These are phyloP conservation scores for Trichogramma dendrolimi DNA, from an alignment of 2,888 invertebrate species.

Conservation along the genomic window DNA sequence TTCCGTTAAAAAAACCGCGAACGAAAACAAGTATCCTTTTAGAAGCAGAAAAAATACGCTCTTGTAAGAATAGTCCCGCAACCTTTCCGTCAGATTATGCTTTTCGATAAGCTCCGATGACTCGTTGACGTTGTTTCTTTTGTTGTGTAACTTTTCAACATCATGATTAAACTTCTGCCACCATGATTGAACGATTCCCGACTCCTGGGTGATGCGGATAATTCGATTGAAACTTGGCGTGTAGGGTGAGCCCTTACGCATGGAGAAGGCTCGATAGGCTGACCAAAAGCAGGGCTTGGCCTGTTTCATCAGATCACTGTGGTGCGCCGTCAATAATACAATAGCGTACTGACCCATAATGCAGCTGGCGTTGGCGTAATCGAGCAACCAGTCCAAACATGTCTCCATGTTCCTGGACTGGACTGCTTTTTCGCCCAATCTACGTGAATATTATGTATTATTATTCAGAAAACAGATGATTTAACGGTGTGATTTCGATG, in stretches of 20 bases:
- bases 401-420: neutral
- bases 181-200: neutral
- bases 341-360: neutral
- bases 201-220: neutral
- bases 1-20: no score
- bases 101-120: no score
- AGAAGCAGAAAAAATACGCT: no score
- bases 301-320: slow-evolving; percentile 1
- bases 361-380: neutral
- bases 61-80: no score
- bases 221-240: slow-evolving; percentile 2
- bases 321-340: neutral
- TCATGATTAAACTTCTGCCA: no score
- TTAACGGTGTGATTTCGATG: no score
- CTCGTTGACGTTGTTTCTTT: no score
- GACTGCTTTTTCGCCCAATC: neutral
- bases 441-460: neutral
- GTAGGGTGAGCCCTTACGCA: slow-evolving; percentile 16
- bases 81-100: no score
- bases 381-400: neutral
- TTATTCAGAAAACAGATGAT: no score
- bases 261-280: slow-evolving; percentile 1
- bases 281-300: slow-evolving; percentile 18
- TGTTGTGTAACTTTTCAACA: no score
- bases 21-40: no score